Conservation (phyloP, 1,140 invertebrate species). For the Physella acuta region DNA sequence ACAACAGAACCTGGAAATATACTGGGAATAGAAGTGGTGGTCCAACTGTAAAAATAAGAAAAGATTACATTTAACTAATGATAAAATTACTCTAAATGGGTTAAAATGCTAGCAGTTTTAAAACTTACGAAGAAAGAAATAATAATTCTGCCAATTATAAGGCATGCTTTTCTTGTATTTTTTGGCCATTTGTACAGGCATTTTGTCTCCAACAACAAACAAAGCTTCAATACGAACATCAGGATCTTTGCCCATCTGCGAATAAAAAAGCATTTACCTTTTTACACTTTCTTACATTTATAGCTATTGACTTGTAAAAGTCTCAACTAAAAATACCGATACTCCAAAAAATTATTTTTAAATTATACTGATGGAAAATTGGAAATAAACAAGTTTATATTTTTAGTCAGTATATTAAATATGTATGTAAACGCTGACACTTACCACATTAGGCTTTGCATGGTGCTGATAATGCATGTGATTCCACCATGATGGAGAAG, state of each 20-base stretch:
- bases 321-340: no score
- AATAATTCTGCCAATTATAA: conserved; percentile 57
- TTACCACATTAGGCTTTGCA: conserved; percentile 60
- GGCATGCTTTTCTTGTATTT: conserved; percentile 50
- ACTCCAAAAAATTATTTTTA: no score
- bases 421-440: no score
- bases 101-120: background rate
- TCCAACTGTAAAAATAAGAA: conserved; percentile 43
- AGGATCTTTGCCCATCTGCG: conserved; percentile 59
- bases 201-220: conserved; percentile 58
- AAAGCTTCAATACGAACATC: conserved; percentile 57
- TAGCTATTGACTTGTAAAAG: no score
- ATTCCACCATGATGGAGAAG: conserved; percentile 60
- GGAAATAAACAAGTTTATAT: no score
- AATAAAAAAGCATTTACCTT: background rate
- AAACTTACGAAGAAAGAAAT: conserved; percentile 55
- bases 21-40: conserved; percentile 59
- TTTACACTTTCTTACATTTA: background rate
- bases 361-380: no score
- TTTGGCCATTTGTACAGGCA: conserved; percentile 56
- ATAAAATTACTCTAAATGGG: no score
- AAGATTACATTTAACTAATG: background rate
- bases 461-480: conserved; percentile 61
- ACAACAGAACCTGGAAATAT: conserved; percentile 58
- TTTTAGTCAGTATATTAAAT: no score